Percentiles rank a stretch among this genome's conserved stretches.
These are phyloP conservation scores for Chionis minor DNA, from an alignment of 2,113 vertebrate species.

Conservation along the genomic window DNA sequence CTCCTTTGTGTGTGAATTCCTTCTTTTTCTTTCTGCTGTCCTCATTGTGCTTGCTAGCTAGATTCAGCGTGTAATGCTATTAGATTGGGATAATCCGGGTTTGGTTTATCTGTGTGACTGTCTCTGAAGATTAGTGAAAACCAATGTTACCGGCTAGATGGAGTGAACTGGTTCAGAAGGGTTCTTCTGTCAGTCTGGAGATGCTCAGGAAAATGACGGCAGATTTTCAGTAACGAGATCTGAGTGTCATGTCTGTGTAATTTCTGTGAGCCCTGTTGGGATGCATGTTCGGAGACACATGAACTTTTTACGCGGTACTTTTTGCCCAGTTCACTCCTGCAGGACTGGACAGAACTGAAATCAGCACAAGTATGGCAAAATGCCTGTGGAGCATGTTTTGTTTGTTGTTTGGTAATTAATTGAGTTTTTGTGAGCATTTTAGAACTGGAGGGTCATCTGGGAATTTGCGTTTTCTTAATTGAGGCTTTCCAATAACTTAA, in stretches of 20 bases:
- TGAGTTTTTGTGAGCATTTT: not conserved
- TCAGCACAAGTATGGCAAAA: not conserved
- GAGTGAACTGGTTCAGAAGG: slow-evolving; percentile 12
- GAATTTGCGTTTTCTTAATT: not conserved
- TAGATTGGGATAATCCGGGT: slow-evolving; percentile 63
- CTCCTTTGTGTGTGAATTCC: slow-evolving; percentile 59
- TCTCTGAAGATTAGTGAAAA: slow-evolving; percentile 65
- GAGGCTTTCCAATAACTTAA: not conserved
- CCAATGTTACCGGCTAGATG: not conserved
- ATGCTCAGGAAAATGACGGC: slow-evolving; percentile 21
- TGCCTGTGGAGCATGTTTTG: not conserved
- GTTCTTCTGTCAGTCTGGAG: slow-evolving; percentile 19
- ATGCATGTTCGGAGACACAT: not conserved
- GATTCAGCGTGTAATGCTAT: slow-evolving; percentile 53
- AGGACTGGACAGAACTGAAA: not conserved
- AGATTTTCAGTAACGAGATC: slow-evolving; percentile 28
- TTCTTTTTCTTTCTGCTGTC: slow-evolving; percentile 46
- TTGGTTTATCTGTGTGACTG: slow-evolving; percentile 63
- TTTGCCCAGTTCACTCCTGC: not conserved
- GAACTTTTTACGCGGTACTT: not conserved
- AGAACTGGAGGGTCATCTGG: not conserved
- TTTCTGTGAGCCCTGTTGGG: not conserved
- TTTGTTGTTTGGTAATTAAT: not conserved
- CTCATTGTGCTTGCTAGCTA: slow-evolving; percentile 23
- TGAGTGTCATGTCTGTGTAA: not conserved